Conservation (phyloP, 2,888 invertebrate genomes). For the Caenorhabditis becei region DNA sequence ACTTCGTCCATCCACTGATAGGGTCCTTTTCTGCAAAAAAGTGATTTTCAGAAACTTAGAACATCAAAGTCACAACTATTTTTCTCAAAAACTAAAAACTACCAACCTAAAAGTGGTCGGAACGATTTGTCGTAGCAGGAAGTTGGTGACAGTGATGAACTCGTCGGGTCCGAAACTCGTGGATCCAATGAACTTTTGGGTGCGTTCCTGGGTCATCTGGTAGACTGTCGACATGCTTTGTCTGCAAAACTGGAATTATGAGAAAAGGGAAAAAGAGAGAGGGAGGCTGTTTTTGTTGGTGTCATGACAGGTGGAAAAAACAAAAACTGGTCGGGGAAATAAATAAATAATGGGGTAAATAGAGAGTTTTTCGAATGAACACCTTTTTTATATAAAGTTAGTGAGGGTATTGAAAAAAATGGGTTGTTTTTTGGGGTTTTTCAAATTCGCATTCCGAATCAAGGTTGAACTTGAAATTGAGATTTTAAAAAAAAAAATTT, state of each 20-base stretch:
- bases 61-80: neutral
- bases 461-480: too few species aligned
- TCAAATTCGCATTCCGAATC: too few species aligned
- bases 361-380: too few species aligned
- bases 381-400: too few species aligned
- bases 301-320: neutral
- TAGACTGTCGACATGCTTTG: slow-evolving; percentile 42
- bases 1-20: slow-evolving; percentile 58
- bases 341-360: neutral
- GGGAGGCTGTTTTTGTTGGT: neutral
- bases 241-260: slow-evolving; percentile 35
- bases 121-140: slow-evolving; percentile 57
- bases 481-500: too few species aligned
- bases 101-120: slow-evolving; percentile 51
- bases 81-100: neutral
- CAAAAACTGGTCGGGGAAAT: neutral
- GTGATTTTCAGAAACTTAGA: neutral
- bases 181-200: slow-evolving; percentile 48
- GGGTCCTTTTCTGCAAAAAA: slow-evolving; percentile 41
- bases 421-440: too few species aligned
- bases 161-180: slow-evolving; percentile 58
- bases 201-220: slow-evolving; percentile 51
- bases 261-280: neutral
- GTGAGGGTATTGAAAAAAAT: too few species aligned
- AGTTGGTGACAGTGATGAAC: slow-evolving; percentile 61